Conservation (phyloP, 2,888 invertebrate species). For the Lypha dubia region DNA sequence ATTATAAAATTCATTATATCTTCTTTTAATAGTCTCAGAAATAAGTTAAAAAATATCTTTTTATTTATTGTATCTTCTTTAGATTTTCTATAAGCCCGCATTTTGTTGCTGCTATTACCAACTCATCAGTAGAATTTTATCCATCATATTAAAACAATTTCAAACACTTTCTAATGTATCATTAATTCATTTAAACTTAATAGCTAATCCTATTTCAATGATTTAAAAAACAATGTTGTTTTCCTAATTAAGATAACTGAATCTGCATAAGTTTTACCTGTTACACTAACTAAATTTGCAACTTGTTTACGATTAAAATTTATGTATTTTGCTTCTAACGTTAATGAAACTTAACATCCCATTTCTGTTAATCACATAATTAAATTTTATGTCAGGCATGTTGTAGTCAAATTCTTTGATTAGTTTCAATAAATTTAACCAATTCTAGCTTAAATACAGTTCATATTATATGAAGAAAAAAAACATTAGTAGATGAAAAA, state of each 20-base stretch:
- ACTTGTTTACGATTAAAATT: not conserved
- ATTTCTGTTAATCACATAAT: conserved; percentile 32
- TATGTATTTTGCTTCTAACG: not conserved
- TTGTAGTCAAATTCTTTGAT: not conserved
- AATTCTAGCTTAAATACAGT: not conserved
- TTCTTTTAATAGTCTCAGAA: too few relatives aligned
- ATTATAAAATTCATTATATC: too few relatives aligned
- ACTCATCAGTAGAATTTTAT: too few relatives aligned
- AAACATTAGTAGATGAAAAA: not conserved
- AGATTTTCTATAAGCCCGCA: too few relatives aligned
- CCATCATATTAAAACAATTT: too few relatives aligned
- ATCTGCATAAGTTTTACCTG: not conserved
- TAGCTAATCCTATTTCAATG: not conserved
- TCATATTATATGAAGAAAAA: too few relatives aligned
- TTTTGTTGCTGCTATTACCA: too few relatives aligned
- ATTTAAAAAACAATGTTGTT: not conserved
- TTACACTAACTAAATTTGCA: not conserved
- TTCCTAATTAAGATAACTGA: not conserved
- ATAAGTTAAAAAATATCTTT: too few relatives aligned
- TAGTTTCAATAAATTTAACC: not conserved
- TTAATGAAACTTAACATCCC: conserved; percentile 13
- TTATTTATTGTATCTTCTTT: too few relatives aligned
- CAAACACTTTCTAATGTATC: not conserved
- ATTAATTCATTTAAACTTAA: not conserved
- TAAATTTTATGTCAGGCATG: conserved; percentile 6